Evolutionary conservation across 2,113 vertebrate species (phyloP).

Genomic region (Parus major): DNA sequence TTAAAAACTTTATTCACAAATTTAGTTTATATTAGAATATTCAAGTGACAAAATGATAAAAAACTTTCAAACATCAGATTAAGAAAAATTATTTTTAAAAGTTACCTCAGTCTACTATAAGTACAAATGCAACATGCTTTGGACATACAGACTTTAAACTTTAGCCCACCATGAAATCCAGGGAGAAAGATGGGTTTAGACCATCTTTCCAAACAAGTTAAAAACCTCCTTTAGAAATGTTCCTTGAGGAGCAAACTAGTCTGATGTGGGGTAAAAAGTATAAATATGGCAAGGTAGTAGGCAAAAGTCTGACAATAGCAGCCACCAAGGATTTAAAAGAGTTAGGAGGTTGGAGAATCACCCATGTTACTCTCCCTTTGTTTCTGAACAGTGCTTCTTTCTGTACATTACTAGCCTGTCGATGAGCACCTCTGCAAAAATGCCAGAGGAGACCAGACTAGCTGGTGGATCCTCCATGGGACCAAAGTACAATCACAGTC

Average conservation of each 20-base stretch:
- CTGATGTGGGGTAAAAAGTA: not conserved
- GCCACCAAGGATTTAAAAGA: not conserved
- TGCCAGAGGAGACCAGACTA: not conserved
- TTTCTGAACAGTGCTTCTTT: not conserved
- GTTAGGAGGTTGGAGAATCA: not conserved
- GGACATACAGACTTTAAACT: not conserved
- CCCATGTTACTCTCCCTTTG: not conserved
- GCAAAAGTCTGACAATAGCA: not conserved
- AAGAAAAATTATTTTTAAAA: conserved; percentile 11
- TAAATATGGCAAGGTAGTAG: not conserved
- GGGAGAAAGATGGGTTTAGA: not conserved
- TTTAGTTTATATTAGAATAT: conserved; percentile 1
- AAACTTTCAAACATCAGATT: conserved; percentile 1
- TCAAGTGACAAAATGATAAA: conserved; percentile 28
- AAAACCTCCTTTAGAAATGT: conserved; percentile 11
- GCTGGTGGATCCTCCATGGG: not conserved
- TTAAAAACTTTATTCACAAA: not conserved
- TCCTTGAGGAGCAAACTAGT: not conserved
- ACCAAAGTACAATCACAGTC: not conserved
- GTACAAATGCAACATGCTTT: conserved; percentile 51
- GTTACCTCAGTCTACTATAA: not conserved
- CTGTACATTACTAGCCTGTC: not conserved
- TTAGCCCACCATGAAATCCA: not conserved
- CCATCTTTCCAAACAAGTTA: not conserved
- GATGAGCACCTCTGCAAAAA: not conserved